Percentiles rank a stretch among this genome's conserved stretches.
phyloP scores from a whole-genome alignment of 2,797 vertebrate genomes.

The Esox lucius region DNA sequence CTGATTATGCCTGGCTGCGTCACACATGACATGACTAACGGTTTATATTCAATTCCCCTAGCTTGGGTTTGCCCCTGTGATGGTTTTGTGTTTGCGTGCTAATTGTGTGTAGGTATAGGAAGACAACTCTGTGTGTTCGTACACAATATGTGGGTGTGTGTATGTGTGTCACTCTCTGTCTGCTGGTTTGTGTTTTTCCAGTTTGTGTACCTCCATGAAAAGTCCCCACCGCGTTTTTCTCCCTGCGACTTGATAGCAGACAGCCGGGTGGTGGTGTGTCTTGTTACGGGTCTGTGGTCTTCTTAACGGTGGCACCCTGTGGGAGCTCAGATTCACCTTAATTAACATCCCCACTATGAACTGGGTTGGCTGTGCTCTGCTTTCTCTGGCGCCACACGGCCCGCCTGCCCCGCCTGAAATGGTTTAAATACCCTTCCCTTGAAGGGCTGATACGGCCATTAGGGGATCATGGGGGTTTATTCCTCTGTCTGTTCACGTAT shows the following conservation, averaged over 20 bases:
- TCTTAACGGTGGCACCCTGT: conserved; percentile 17
- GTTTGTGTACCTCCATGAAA: too few species aligned
- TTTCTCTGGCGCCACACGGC: conserved; percentile 24
- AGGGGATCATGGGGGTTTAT: conserved; percentile 51
- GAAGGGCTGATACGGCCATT: conserved; percentile 52
- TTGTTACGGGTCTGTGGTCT: background rate
- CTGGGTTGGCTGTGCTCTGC: conserved; percentile 27
- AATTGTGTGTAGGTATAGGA: too few species aligned
- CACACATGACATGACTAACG: conserved; percentile 59
- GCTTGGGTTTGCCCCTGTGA: background rate
- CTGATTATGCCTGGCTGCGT: conserved; percentile 64
- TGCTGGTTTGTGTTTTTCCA: too few species aligned
- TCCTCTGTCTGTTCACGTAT: conserved; percentile 59
- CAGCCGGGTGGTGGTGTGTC: conserved; percentile 26
- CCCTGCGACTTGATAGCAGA: conserved; percentile 31
- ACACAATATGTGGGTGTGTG: too few species aligned
- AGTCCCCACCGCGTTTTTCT: conserved; percentile 9
- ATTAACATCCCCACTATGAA: conserved; percentile 64
- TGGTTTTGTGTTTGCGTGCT: background rate
- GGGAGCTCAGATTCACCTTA: conserved; percentile 50
- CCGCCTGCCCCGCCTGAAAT: conserved; percentile 29
- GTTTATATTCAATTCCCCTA: background rate
- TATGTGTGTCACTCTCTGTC: too few species aligned
- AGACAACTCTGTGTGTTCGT: too few species aligned
- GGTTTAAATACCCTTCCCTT: conserved; percentile 5